phyloP scores from a whole-genome alignment of 2,888 invertebrate genomes.

The Didymodactylos carnosus region DNA sequence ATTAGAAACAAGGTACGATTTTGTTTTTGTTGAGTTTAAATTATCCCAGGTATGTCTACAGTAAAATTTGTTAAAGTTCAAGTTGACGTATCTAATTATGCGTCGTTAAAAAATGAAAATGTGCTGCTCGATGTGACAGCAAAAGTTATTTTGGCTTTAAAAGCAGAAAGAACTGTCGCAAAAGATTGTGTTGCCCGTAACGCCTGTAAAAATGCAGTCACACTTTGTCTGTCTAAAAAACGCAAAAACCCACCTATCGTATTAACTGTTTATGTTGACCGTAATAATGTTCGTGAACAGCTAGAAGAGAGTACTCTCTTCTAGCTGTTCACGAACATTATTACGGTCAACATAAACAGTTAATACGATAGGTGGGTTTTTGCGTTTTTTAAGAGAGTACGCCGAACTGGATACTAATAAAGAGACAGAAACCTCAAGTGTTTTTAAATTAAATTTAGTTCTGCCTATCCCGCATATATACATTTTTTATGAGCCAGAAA shows the following conservation, averaged over 20 bases:
- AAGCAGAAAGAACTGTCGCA: background rate
- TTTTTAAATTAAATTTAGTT: too few species aligned
- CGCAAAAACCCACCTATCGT: background rate
- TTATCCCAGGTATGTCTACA: too few species aligned
- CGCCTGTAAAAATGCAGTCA: background rate
- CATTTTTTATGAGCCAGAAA: background rate
- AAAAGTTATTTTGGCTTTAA: background rate
- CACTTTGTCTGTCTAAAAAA: background rate
- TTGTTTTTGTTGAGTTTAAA: too few species aligned
- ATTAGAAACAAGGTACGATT: too few species aligned
- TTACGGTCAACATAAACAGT: too few species aligned
- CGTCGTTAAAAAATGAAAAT: background rate
- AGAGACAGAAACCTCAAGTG: too few species aligned
- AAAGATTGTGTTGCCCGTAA: background rate
- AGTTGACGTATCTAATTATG: background rate
- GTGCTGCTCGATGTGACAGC: background rate
- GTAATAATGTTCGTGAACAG: background rate
- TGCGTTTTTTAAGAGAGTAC: too few species aligned
- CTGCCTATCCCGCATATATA: background rate
- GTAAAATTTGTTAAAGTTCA: background rate
- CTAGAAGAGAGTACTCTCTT: background rate
- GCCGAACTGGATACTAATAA: too few species aligned
- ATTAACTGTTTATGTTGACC: background rate
- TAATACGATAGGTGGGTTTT: too few species aligned
- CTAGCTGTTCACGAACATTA: too few species aligned